Evolutionary conservation across 2,113 vertebrate species (phyloP).

Genomic region (Lycaon pictus): DNA sequence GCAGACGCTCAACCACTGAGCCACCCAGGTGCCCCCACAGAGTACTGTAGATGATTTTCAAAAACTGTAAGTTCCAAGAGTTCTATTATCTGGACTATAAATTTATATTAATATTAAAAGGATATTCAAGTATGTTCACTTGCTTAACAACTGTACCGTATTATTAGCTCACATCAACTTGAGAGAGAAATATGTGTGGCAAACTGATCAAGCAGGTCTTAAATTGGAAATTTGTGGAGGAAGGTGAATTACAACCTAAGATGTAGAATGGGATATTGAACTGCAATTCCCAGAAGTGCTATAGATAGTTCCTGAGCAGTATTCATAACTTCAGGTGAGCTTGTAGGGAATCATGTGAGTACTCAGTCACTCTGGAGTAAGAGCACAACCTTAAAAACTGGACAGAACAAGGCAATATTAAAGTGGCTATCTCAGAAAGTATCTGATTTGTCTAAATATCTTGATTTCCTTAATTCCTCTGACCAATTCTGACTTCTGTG

Average conservation of each 20-base stretch:
- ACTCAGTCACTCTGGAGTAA: background rate
- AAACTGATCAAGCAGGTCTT: background rate
- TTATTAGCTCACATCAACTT: background rate
- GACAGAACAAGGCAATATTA: background rate
- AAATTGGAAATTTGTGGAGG: constrained; percentile 16
- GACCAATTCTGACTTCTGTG: background rate
- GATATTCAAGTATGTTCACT: background rate
- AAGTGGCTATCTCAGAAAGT: background rate
- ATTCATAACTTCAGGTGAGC: background rate
- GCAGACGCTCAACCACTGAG: no score
- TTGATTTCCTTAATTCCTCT: background rate
- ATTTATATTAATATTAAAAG: constrained; percentile 30
- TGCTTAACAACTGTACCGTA: background rate
- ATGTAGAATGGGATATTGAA: background rate
- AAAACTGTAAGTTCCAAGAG: background rate
- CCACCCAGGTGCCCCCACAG: background rate
- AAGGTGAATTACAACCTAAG: background rate
- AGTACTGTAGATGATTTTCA: constrained; percentile 17
- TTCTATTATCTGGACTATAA: constrained; percentile 21
- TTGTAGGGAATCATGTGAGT: background rate
- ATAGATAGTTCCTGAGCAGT: background rate
- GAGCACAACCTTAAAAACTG: background rate
- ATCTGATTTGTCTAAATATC: background rate
- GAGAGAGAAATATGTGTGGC: background rate
- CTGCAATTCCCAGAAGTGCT: background rate